phyloP scores from a whole-genome alignment of 64 coral and sea anemone species.

The Stichodactyla helianthus region DNA sequence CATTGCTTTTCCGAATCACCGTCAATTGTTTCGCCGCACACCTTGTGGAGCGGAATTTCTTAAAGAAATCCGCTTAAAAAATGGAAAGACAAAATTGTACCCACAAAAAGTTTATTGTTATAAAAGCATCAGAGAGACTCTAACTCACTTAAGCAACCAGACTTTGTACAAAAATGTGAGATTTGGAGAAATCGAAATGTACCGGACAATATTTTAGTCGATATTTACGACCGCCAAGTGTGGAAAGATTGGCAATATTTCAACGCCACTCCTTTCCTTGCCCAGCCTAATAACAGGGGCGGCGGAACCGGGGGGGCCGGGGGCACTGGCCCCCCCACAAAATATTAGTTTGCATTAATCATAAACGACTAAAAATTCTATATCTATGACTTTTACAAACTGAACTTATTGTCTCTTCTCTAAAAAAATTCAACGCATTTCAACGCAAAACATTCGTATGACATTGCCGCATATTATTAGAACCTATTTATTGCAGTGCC shows the following conservation, averaged over 20 bases:
- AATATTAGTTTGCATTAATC: too few species aligned
- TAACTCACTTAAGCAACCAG: slow-evolving; percentile 25
- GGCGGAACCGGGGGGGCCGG: too few species aligned
- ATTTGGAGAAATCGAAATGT: slow-evolving; percentile 34
- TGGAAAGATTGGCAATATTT: slow-evolving; percentile 49
- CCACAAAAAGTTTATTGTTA: slow-evolving; percentile 49
- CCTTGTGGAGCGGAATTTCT: slow-evolving; percentile 40
- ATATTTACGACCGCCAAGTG: slow-evolving; percentile 39
- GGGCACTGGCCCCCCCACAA: too few species aligned
- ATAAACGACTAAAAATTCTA: too few species aligned
- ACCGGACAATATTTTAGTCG: slow-evolving; percentile 26
- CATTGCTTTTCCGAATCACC: slow-evolving; percentile 30
- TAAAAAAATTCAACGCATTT: too few species aligned
- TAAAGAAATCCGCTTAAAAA: slow-evolving; percentile 46
- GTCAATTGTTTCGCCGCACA: slow-evolving; percentile 36
- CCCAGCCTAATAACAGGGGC: slow-evolving; percentile 43
- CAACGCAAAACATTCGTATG: too few species aligned
- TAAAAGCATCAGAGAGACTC: slow-evolving; percentile 21
- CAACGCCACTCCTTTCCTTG: slow-evolving; percentile 16
- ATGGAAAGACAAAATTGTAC: slow-evolving; percentile 33
- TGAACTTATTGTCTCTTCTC: too few species aligned
- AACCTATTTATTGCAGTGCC: too few species aligned
- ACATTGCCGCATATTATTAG: too few species aligned
- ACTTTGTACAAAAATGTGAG: slow-evolving; percentile 48
- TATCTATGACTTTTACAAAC: too few species aligned